phyloP scores from a whole-genome alignment of 2,888 invertebrate genomes.

The Carcina quercana region DNA sequence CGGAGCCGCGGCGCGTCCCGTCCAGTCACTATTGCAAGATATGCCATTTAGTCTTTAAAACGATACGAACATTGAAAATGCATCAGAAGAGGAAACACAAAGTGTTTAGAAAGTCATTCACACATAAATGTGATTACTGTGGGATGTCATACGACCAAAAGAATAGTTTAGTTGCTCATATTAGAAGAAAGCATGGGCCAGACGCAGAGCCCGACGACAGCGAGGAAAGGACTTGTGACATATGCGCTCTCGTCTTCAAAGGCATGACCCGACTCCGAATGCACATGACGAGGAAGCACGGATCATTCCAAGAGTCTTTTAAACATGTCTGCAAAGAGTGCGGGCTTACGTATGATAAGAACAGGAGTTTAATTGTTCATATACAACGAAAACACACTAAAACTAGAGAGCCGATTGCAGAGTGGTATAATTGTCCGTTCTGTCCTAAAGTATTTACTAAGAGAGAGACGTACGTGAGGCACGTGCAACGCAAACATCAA shows the following conservation, averaged over 20 bases:
- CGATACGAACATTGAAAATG: constrained; percentile 44
- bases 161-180: constrained; percentile 55
- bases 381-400: constrained; percentile 49
- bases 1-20: constrained; percentile 11
- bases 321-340: constrained; percentile 50
- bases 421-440: constrained; percentile 55
- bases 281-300: constrained; percentile 63
- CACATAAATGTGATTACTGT: constrained; percentile 54
- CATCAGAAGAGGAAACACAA: constrained; percentile 59
- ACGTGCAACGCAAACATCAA: constrained; percentile 57
- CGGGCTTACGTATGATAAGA: constrained; percentile 57
- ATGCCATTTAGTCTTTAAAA: constrained; percentile 59
- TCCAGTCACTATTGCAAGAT: constrained; percentile 44
- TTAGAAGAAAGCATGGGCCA: constrained; percentile 55
- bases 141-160: constrained; percentile 59
- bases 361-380: constrained; percentile 54
- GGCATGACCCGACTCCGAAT: constrained; percentile 49
- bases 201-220: constrained; percentile 38
- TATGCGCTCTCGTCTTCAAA: constrained; percentile 60
- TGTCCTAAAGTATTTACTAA: constrained; percentile 53
- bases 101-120: constrained; percentile 39
- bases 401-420: constrained; percentile 30
- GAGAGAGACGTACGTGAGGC: constrained; percentile 56
- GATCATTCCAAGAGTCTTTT: constrained; percentile 49
- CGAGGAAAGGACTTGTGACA: constrained; percentile 50